Percentiles rank a stretch among this genome's conserved stretches.
These are phyloP conservation scores for Siniperca knerii DNA, from an alignment of 2,113 vertebrate species.

Conservation along the genomic window DNA sequence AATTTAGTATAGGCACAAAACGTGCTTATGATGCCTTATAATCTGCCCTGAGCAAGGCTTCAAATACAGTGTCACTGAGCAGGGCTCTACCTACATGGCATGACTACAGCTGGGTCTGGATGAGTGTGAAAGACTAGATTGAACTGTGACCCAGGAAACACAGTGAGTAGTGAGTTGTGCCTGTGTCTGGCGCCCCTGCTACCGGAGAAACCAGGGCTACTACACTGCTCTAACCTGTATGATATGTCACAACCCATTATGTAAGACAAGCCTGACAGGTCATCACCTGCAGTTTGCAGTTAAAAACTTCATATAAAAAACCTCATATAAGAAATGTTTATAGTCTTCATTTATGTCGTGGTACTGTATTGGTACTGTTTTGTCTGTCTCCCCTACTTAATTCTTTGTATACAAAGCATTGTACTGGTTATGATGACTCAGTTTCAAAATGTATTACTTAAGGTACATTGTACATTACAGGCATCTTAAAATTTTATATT, in stretches of 20 bases:
- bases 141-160: background rate
- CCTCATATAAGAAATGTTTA: background rate
- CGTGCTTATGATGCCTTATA: background rate
- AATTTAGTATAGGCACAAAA: background rate
- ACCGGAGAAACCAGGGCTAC: background rate
- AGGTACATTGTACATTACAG: too few relatives aligned
- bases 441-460: too few relatives aligned
- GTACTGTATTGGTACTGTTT: slow-evolving; percentile 24
- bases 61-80: background rate
- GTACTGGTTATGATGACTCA: too few relatives aligned
- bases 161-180: background rate
- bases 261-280: background rate
- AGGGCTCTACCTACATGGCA: background rate
- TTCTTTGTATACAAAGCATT: too few relatives aligned
- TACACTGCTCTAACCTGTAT: background rate
- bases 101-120: background rate
- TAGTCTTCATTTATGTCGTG: slow-evolving; percentile 19
- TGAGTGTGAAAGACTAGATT: background rate
- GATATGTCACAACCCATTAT: background rate
- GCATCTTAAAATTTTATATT: too few relatives aligned
- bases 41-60: background rate
- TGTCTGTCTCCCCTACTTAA: too few relatives aligned
- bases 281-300: background rate
- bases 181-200: background rate
- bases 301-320: background rate